Evolutionary conservation across 1,140 invertebrate genomes (phyloP), one percentile per base, ranked within the genome.

Genomic region (Sitophilus oryzae): DNA sequence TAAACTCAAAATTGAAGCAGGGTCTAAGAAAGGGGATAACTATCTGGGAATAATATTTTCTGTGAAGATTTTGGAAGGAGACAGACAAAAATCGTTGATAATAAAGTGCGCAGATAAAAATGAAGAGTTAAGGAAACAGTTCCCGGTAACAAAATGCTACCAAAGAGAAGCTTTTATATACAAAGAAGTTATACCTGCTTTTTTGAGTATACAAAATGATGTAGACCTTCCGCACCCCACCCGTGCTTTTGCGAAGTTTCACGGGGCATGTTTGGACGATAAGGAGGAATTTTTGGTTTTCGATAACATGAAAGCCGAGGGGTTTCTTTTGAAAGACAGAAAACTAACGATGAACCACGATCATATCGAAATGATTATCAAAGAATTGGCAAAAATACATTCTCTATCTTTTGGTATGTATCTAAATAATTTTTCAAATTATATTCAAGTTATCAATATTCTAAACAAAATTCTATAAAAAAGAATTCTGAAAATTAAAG

Each of bases 401-500:
- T 53, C 51, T 22, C 5, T 53, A 14, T 53, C 51, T 23, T 45
- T 53, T 34, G 51, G 51, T 53, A 37, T 34, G 30, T 25, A 30
- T 25, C 9, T 45, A 11, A 6, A 23, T 6, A n/a, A n/a, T n/a
- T n/a, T n/a, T n/a, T n/a, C n/a, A n/a, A n/a, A n/a, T n/a, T n/a
- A n/a, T n/a, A n/a, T n/a, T n/a, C n/a, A n/a, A n/a, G n/a, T n/a
- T n/a, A n/a, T n/a, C n/a, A n/a, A n/a, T n/a, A n/a, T n/a, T n/a
- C n/a, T n/a, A n/a, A n/a, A n/a, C n/a, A n/a, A n/a, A n/a, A n/a
- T n/a, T n/a, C n/a, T n/a, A n/a, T n/a, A n/a, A n/a, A n/a, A n/a
- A n/a, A n/a, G n/a, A n/a, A n/a, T n/a, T n/a, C n/a, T n/a, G n/a
- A n/a, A n/a, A n/a, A n/a, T n/a, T n/a, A n/a, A n/a, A n/a, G n/a